phyloP scores from a whole-genome alignment of 2,113 vertebrate species.

The Dromiciops gliroides region DNA sequence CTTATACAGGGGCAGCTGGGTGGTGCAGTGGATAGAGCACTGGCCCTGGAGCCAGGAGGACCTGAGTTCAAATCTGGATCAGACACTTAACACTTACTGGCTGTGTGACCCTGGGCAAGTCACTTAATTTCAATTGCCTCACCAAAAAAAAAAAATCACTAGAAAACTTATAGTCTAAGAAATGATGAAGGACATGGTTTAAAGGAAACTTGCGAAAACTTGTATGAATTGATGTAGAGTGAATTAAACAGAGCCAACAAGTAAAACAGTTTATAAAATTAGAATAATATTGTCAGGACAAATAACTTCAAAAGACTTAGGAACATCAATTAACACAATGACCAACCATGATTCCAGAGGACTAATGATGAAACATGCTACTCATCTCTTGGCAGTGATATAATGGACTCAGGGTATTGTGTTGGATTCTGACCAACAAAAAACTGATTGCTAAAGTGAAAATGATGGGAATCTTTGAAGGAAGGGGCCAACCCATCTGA shows the following conservation, averaged over 20 bases:
- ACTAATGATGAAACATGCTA: background rate
- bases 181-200: background rate
- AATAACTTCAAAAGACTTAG: background rate
- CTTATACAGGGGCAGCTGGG: no score
- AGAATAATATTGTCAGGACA: background rate
- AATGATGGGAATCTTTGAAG: background rate
- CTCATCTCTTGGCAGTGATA: background rate
- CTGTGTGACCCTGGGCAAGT: no score
- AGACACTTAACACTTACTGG: no score
- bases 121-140: no score
- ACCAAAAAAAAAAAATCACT: no score
- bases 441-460: background rate
- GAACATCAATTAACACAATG: background rate
- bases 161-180: no score
- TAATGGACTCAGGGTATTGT: background rate
- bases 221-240: background rate
- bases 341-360: background rate
- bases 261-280: background rate
- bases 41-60: no score
- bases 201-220: background rate
- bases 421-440: background rate
- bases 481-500: background rate
- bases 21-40: no score
- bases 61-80: no score
- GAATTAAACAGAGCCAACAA: background rate